Conservation (phyloP, 1,140 invertebrate genomes). For the Trichomalopsis sarcophagae region DNA sequence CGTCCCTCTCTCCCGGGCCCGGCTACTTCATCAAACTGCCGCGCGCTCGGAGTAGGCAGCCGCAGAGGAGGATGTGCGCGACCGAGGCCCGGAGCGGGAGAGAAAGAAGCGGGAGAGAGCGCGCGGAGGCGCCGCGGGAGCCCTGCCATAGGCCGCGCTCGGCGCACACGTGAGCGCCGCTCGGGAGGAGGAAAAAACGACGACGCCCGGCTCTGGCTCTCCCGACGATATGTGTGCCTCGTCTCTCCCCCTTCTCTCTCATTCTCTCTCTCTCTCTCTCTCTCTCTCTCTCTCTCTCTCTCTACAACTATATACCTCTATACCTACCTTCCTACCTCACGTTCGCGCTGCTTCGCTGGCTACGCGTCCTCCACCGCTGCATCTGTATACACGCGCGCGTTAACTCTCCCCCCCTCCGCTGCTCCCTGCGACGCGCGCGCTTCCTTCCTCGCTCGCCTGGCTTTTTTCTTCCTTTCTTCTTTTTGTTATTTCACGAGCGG, state of each 20-base stretch:
- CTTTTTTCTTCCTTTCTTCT: conserved; percentile 27
- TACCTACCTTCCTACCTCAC: not conserved
- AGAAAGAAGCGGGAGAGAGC: conserved; percentile 50
- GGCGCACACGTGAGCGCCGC: not conserved
- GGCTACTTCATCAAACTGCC: conserved; percentile 70
- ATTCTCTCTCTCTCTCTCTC: too few species aligned
- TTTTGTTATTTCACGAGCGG: not conserved
- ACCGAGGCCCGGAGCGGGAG: not conserved
- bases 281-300: not conserved
- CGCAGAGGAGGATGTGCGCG: conserved; percentile 51
- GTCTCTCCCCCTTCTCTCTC: not conserved
- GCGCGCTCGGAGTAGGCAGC: conserved; percentile 52
- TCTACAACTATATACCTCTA: not conserved
- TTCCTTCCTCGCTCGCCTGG: not conserved
- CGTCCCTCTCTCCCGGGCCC: conserved; percentile 51
- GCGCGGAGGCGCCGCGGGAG: conserved; percentile 49
- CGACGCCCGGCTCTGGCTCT: conserved; percentile 13
- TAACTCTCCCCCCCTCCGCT: too few species aligned
- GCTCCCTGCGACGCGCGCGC: conserved; percentile 20
- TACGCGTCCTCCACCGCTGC: not conserved
- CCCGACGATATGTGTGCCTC: not conserved
- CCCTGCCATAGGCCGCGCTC: conserved; percentile 41
- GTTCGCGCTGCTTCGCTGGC: not conserved
- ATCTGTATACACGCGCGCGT: not conserved
- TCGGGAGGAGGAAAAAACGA: conserved; percentile 48